Evolutionary conservation across 2,888 invertebrate genomes (phyloP).

Genomic region (Volucella zonaria): DNA sequence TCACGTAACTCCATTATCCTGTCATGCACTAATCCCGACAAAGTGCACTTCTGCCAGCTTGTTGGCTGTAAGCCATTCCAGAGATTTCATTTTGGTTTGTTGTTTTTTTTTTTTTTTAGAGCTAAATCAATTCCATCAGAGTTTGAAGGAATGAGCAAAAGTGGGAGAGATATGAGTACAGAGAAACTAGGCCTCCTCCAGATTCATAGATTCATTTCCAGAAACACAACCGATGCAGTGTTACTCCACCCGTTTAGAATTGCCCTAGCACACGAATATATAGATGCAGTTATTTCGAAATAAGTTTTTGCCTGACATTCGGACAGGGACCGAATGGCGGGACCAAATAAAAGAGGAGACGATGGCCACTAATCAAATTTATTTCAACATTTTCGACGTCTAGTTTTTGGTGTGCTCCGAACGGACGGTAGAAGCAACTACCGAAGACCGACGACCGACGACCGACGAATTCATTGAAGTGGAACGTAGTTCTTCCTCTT

Average conservation of each 20-base stretch:
- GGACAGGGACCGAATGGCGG: slow-evolving; percentile 19
- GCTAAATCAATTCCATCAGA: neutral
- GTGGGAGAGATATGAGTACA: neutral
- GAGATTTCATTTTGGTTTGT: neutral
- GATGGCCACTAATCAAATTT: slow-evolving; percentile 66
- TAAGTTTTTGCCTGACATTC: slow-evolving; percentile 34
- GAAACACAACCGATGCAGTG: neutral
- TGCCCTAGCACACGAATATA: no score
- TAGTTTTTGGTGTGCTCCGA: slow-evolving; percentile 13
- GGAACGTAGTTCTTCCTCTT: slow-evolving; percentile 56
- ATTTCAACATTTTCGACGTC: slow-evolving; percentile 58
- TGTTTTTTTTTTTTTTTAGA: neutral
- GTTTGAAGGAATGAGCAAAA: neutral
- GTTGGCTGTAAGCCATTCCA: slow-evolving; percentile 21
- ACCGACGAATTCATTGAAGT: slow-evolving; percentile 34
- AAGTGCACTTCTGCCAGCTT: slow-evolving; percentile 29
- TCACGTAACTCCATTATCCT: slow-evolving; percentile 30
- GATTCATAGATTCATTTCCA: slow-evolving; percentile 22
- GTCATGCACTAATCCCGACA: slow-evolving; percentile 3
- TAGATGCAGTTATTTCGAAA: slow-evolving; percentile 9
- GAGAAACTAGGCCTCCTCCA: slow-evolving; percentile 8
- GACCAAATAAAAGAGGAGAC: slow-evolving; percentile 39
- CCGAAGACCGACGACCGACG: no score
- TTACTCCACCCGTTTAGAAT: slow-evolving; percentile 20
- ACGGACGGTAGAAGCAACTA: no score